phyloP scores from a whole-genome alignment of 2,797 vertebrate genomes.

The Halcyon chelicuti region DNA sequence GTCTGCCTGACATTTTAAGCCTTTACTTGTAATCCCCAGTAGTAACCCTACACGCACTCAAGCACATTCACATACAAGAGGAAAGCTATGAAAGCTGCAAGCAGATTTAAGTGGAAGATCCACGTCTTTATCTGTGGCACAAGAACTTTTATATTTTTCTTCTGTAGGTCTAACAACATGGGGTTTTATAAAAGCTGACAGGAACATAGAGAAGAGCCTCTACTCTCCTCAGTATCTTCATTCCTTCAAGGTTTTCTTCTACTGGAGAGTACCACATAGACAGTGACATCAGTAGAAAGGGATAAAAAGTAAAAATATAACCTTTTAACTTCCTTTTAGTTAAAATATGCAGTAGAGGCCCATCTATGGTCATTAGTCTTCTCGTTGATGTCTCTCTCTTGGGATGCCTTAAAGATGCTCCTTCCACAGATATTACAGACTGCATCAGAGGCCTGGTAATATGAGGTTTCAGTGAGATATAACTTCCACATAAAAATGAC shows the following conservation, averaged over 20 bases:
- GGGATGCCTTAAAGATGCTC: not conserved
- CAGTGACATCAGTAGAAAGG: not conserved
- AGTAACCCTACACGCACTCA: accelerated
- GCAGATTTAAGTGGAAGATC: not conserved
- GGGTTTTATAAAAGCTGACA: not conserved
- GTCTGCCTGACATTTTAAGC: not conserved
- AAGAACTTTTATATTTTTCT: not conserved
- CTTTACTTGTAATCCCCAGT: not conserved
- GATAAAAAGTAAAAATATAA: not conserved
- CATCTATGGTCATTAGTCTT: not conserved
- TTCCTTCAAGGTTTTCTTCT: not conserved
- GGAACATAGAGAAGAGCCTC: not conserved
- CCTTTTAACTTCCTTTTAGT: not conserved
- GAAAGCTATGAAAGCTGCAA: not conserved
- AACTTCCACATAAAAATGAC: not conserved
- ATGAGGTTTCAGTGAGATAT: not conserved
- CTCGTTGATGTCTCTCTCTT: not conserved
- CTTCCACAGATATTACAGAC: not conserved
- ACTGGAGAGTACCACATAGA: not conserved
- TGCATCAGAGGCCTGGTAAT: not conserved
- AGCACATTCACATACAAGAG: not conserved
- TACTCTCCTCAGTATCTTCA: not conserved
- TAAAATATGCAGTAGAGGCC: not conserved
- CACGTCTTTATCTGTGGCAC: not conserved
- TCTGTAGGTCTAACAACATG: not conserved